phyloP scores from a whole-genome alignment of 2,797 vertebrate genomes.

The Poeciliopsis turneri region DNA sequence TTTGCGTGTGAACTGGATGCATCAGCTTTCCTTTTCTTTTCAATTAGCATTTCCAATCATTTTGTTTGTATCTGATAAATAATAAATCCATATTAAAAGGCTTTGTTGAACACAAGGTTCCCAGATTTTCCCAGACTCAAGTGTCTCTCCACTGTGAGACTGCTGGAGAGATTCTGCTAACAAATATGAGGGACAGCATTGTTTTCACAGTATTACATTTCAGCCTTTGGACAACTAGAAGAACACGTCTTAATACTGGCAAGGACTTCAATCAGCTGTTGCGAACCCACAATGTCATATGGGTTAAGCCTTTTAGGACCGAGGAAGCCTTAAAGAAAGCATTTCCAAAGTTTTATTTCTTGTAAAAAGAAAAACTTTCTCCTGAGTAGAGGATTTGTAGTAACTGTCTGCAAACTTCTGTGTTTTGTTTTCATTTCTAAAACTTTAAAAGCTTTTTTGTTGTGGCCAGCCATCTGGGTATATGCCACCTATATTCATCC shows the following conservation, averaged over 20 bases:
- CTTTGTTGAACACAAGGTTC: slow-evolving; percentile 32
- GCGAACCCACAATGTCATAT: slow-evolving; percentile 38
- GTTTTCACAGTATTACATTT: slow-evolving; percentile 74
- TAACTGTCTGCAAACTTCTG: slow-evolving; percentile 14
- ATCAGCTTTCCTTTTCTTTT: slow-evolving; percentile 22
- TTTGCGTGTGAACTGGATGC: neutral
- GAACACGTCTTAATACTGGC: slow-evolving; percentile 72
- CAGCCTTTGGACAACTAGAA: slow-evolving; percentile 68
- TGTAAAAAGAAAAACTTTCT: neutral
- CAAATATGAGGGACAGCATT: slow-evolving; percentile 63
- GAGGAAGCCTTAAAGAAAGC: slow-evolving; percentile 15
- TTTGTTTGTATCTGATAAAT: slow-evolving; percentile 34
- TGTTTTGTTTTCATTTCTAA: slow-evolving; percentile 40
- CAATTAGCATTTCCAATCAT: slow-evolving; percentile 35
- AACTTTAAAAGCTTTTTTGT: slow-evolving; percentile 38
- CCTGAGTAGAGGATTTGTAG: slow-evolving; percentile 4
- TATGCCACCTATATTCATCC: slow-evolving; percentile 52
- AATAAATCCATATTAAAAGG: slow-evolving; percentile 19
- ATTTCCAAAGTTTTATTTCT: slow-evolving; percentile 14
- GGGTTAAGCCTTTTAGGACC: slow-evolving; percentile 65
- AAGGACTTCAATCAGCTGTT: slow-evolving; percentile 67
- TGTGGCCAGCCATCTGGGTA: slow-evolving; percentile 61
- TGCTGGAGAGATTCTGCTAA: slow-evolving; percentile 52
- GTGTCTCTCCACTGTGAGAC: slow-evolving; percentile 36
- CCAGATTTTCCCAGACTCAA: slow-evolving; percentile 36